Conservation (phyloP, 2,797 vertebrate species). For the Falco peregrinus region DNA sequence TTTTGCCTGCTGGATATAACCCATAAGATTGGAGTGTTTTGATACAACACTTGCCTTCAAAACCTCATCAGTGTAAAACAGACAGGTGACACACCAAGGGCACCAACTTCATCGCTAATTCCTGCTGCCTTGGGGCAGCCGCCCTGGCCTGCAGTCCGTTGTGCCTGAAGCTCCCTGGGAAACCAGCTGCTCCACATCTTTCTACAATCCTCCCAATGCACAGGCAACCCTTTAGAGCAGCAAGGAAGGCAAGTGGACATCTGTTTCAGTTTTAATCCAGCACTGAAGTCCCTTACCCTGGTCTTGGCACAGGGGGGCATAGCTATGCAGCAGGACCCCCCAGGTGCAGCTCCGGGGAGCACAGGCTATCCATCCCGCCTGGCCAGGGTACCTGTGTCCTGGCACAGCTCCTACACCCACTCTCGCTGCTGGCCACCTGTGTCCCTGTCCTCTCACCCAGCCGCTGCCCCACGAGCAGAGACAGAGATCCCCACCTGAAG, state of each 20-base stretch:
- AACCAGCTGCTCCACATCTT: not conserved
- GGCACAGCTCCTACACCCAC: too few relatives aligned
- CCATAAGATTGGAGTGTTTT: not conserved
- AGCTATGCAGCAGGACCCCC: not conserved
- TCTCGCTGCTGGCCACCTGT: not conserved
- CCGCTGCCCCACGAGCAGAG: not conserved
- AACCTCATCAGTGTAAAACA: not conserved
- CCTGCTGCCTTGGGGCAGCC: not conserved
- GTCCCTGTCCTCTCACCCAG: not conserved
- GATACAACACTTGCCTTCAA: not conserved
- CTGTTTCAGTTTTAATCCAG: not conserved
- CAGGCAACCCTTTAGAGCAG: accelerated
- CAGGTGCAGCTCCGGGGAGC: not conserved
- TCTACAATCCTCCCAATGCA: accelerated
- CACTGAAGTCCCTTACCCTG: accelerated
- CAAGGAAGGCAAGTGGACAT: accelerated
- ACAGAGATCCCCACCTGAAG: too few relatives aligned
- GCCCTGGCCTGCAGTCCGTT: not conserved
- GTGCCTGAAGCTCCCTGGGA: not conserved
- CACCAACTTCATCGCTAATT: too few relatives aligned
- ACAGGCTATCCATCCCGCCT: not conserved
- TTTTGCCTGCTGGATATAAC: not conserved
- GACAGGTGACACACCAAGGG: not conserved
- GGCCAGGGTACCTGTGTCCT: not conserved
- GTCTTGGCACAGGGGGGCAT: not conserved